Evolutionary conservation across 2,888 invertebrate genomes (phyloP).

Genomic region (Bhutanitis thaidina): DNA sequence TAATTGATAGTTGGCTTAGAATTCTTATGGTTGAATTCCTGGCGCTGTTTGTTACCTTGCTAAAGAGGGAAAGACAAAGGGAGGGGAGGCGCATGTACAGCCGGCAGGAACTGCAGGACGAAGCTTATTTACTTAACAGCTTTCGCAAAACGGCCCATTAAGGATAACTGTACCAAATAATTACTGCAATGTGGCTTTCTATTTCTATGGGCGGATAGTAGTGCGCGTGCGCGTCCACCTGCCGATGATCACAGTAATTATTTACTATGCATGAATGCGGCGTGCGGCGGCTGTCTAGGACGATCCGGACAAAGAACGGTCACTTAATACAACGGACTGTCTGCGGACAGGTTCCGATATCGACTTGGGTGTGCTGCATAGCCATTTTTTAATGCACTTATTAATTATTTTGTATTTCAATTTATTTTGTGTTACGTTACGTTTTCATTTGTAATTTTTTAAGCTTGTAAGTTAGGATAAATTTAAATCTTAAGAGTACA

Average conservation of each 20-base stretch:
- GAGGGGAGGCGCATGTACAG: constrained; percentile 42
- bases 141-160: constrained; percentile 78
- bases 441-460: not conserved
- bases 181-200: constrained; percentile 80
- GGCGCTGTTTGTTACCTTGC: not conserved
- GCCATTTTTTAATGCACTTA: constrained; percentile 59
- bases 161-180: constrained; percentile 79
- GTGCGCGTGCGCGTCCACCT: constrained; percentile 72
- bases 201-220: constrained; percentile 64
- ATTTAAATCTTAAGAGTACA: too few species aligned
- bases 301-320: constrained; percentile 74
- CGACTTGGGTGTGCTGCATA: constrained; percentile 65
- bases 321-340: constrained; percentile 51
- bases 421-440: constrained; percentile 25
- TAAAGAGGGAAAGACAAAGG: not conserved
- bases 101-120: constrained; percentile 68
- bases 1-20: not conserved
- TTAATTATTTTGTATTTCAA: constrained; percentile 49
- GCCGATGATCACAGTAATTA: constrained; percentile 77
- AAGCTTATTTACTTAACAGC: constrained; percentile 77
- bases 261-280: constrained; percentile 78
- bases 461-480: too few species aligned
- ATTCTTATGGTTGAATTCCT: constrained; percentile 9
- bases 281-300: constrained; percentile 67
- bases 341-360: constrained; percentile 63